Conservation (phyloP, 2,113 vertebrate species). For the Vidua macroura region DNA sequence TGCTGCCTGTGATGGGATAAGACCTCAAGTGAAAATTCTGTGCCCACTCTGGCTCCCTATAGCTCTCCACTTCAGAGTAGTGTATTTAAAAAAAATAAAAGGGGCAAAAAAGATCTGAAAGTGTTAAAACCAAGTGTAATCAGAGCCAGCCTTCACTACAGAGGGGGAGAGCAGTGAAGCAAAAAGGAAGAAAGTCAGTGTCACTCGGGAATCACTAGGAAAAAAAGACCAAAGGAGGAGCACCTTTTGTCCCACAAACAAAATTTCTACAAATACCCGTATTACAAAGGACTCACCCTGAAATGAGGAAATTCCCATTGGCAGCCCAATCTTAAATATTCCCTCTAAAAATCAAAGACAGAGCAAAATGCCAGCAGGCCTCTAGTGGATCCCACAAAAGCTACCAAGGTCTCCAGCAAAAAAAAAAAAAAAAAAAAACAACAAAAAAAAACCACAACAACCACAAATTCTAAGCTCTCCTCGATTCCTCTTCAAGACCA, state of each 20-base stretch:
- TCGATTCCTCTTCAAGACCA: neutral
- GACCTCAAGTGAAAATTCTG: neutral
- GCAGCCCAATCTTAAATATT: neutral
- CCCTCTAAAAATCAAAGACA: neutral
- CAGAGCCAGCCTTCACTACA: neutral
- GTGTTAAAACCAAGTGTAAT: neutral
- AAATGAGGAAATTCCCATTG: neutral
- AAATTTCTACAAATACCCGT: neutral
- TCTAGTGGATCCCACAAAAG: neutral
- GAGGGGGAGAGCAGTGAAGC: neutral
- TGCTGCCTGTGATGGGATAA: neutral
- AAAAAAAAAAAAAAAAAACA: neutral
- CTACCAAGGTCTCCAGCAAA: neutral
- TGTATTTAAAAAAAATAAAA: neutral
- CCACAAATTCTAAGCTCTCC: neutral
- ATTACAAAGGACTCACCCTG: neutral
- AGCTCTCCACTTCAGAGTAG: neutral
- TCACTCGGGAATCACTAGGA: neutral
- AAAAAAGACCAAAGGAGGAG: neutral
- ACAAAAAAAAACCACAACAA: neutral
- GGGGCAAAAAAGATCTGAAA: neutral
- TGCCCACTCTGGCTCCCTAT: neutral
- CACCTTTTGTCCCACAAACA: neutral
- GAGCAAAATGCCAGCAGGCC: neutral
- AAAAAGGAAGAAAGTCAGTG: neutral